A percentile compares a stretch with the other conserved stretches of the same genome.
Evolutionary conservation across 2,888 invertebrate genomes (phyloP).

Genomic region (Empis livida): DNA sequence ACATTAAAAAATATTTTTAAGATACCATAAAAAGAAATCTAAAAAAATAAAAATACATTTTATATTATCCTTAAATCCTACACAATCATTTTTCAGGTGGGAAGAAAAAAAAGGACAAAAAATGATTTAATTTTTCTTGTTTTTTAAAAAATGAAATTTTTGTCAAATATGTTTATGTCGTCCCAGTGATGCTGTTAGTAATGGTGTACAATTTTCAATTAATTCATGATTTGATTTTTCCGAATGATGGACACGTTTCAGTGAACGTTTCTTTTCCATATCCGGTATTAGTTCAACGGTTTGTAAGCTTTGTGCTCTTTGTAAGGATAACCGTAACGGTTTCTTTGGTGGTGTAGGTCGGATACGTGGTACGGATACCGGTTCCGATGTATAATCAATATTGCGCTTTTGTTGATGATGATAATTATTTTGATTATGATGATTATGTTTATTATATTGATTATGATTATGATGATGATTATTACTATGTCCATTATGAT

Average conservation of each 20-base stretch:
- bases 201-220: constrained; percentile 26
- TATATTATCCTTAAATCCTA: too few relatives aligned
- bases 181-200: constrained; percentile 31
- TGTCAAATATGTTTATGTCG: constrained; percentile 23
- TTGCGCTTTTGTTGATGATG: constrained; percentile 27
- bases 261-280: constrained; percentile 29
- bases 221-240: constrained; percentile 18
- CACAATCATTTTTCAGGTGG: too few relatives aligned
- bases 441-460: background rate
- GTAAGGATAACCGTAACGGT: constrained; percentile 66
- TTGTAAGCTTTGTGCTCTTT: constrained; percentile 70
- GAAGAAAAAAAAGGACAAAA: too few relatives aligned
- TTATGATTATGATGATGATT: background rate
- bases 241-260: constrained; percentile 30
- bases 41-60: too few relatives aligned
- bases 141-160: too few relatives aligned
- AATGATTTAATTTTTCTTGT: too few relatives aligned
- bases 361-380: constrained; percentile 41
- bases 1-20: too few relatives aligned
- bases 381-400: constrained; percentile 47
- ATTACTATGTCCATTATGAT: constrained; percentile 32
- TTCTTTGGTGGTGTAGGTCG: constrained; percentile 76
- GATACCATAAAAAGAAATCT: too few relatives aligned
- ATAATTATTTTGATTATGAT: background rate
- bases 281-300: constrained; percentile 42